Base-by-base conservation (phyloP, 2,113 vertebrate species). In the Delphinapterus leucas region DNA sequence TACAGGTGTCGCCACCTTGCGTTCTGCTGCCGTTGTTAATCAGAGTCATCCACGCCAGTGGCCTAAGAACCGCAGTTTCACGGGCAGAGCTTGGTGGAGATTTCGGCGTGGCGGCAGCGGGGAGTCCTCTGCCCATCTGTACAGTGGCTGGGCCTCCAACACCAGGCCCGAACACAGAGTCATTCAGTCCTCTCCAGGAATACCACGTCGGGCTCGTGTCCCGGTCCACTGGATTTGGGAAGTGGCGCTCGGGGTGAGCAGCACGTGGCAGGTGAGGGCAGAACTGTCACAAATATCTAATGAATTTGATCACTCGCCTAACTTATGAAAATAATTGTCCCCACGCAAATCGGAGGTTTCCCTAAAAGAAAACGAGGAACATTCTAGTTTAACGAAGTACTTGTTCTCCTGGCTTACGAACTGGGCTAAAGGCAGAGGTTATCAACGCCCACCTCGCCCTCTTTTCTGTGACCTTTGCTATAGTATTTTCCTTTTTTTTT, bases 191-290 rank as follows among this genome's bases (percentile, higher is more conserved):
- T 31, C 44, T 87, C 21, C 1, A 0, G 15, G 41, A 65, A 55
- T 65, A 71, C 31, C 3, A 8, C 15, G 1, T n/a, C 8, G 20
- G 77, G 55, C 18, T 60, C 0, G 0, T 0, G 5, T 26, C 20
- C 36, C 70, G 49, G 31, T n/a, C 8, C 3, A 0, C 14, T 20
- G 58, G 33, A 33, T 73, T 74, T 44, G 23, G 33, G 55, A 9
- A 85, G 55, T 28, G 2, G 31, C 1, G 25, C 33, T 53, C 18
- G 28, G 21, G 23, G 15, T 61, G 14, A 67, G 14, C 74, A 25
- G 18, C 12, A 28, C 0, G 0, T 8, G 9, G 81, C 60, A 71
- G 70, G 70, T 38, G 9, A 1, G 13, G 6, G 25, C 17, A 36
- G 58, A 86, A 58, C 18, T n/a, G 65, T 77, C 60, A 60, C 65